Conservation (phyloP, 1,140 invertebrate species). For the Drosophila littoralis region DNA sequence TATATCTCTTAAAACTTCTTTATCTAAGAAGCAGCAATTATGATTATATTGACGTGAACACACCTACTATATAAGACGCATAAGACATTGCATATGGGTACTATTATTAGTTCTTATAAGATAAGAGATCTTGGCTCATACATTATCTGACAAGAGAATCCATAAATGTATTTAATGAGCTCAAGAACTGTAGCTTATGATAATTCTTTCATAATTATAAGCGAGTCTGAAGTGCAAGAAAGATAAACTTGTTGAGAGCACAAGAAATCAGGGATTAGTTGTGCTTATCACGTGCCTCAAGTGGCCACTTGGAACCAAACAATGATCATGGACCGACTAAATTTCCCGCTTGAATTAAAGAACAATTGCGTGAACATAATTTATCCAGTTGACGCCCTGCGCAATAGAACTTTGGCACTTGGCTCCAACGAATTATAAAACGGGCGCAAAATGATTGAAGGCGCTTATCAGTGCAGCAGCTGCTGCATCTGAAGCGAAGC, state of each 20-base stretch:
- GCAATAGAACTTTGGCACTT: neutral
- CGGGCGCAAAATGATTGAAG: slow-evolving; percentile 3
- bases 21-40: neutral
- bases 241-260: neutral
- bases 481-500: neutral
- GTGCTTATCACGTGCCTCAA: slow-evolving; percentile 2
- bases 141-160: neutral
- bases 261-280: no score
- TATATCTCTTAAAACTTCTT: no score
- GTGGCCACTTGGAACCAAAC: neutral
- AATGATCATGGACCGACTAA: neutral
- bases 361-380: neutral
- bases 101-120: neutral
- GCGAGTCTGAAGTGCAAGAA: slow-evolving; percentile 1
- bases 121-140: neutral
- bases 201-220: neutral
- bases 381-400: slow-evolving; percentile 8
- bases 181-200: neutral
- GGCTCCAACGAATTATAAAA: neutral
- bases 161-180: neutral
- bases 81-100: neutral
- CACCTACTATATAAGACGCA: no score
- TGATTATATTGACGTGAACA: neutral
- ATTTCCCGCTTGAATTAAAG: neutral
- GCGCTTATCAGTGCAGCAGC: slow-evolving; percentile 16